Base-by-base conservation (phyloP, 2,797 vertebrate species). In the Diglossa cyanea region DNA sequence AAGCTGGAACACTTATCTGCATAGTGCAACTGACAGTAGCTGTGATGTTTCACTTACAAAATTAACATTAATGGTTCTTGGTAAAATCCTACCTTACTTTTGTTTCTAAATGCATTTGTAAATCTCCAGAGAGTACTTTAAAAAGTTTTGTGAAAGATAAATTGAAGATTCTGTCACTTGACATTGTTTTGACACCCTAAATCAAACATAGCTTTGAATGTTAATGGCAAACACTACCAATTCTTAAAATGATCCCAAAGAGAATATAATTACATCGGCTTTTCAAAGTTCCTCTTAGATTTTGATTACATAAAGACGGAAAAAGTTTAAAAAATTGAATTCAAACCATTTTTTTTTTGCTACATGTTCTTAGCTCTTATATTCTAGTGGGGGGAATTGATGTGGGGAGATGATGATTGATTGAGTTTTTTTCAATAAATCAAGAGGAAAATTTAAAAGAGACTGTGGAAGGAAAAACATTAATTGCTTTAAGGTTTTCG, bases 311-410 rank as follows among this genome's bases (percentile, higher is more conserved):
- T 26, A 61, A 73, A 75, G 12, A 62, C 1, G 31, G 17, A 45
- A 92, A 61, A 88, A 45, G 6, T 53, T 28, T 11, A 24, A 70
- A 71, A 75, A 21, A 25, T 50, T 0, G 2, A 55, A 67, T 67
- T 86, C 2, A 21, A 37, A 16, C 31, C 50, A 2, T 1, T 35
- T 48, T 39, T 57, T 31, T 13, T 45, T 65, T 42, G 16, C 17
- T 16, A 7, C 0, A 0, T 30, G 2, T 53, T 68, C 23, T 57
- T 68, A 61, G 2, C 6, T 17, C 31, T 54, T 51, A 10, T 5
- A 20, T 61, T 74, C 20, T 65, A 50, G 15, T 24, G 50, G 3
- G 1, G 7, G 4, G 1, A 55, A 70, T 19, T 42, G 30, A 33
- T 39, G 1, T 18, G 28, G 33, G 23, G 17, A 26, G 11, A 39